Conservation (phyloP, 1,140 invertebrate species). For the Bombus huntii region DNA sequence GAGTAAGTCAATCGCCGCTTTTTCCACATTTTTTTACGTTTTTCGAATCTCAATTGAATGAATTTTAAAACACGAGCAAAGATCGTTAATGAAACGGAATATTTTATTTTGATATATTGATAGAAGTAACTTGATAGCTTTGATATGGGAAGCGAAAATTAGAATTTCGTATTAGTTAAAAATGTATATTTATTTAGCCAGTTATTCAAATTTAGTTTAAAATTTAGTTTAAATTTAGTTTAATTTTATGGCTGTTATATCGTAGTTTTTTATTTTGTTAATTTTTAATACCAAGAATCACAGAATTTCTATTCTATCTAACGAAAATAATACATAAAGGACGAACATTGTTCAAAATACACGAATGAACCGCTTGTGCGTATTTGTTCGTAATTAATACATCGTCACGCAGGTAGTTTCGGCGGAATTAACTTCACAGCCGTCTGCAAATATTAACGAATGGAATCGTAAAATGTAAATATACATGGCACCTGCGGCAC, state of each 20-base stretch:
- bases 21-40: neutral
- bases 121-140: neutral
- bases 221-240: too few relatives aligned
- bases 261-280: neutral
- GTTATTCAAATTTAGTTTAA: neutral
- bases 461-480: constrained; percentile 37
- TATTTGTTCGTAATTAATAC: neutral
- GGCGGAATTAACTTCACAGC: constrained; percentile 12
- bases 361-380: neutral
- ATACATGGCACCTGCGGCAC: neutral
- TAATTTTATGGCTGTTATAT: neutral
- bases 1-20: neutral
- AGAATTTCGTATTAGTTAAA: neutral
- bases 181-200: neutral
- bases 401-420: neutral
- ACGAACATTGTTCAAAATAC: neutral
- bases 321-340: neutral
- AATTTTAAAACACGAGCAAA: neutral
- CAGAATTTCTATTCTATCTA: neutral
- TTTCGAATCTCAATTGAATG: neutral
- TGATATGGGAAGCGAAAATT: neutral
- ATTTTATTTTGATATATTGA: neutral
- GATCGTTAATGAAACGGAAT: neutral
- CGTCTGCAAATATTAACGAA: constrained; percentile 15
- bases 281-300: neutral